A percentile compares a stretch with the other conserved stretches of the same genome.
Conservation (phyloP, 2,888 invertebrate species). For the Lasioglossum oenotherae region DNA sequence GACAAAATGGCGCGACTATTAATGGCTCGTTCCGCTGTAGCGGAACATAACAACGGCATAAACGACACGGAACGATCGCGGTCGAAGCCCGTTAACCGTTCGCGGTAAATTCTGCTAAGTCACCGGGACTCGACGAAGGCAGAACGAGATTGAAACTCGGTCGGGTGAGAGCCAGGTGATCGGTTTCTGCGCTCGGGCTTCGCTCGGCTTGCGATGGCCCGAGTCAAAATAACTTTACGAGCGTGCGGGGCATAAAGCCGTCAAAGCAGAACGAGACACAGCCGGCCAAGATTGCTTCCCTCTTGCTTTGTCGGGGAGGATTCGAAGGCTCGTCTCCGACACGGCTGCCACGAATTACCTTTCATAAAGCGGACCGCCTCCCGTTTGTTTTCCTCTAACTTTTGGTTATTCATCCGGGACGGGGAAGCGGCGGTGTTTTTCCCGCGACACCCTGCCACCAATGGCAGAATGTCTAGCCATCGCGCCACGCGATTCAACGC, state of each 20-base stretch:
- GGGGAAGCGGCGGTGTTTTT: not conserved
- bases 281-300: conserved; percentile 35
- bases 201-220: conserved; percentile 26
- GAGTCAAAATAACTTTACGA: conserved; percentile 67
- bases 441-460: conserved; percentile 5
- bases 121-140: not conserved
- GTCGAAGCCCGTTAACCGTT: not conserved
- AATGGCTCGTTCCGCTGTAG: not conserved
- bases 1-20: not conserved
- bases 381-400: conserved; percentile 34
- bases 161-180: conserved; percentile 5
- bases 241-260: conserved; percentile 14
- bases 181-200: conserved; percentile 4
- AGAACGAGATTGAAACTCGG: not conserved
- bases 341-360: conserved; percentile 60
- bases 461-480: not conserved
- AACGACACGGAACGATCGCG: not conserved
- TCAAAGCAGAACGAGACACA: conserved; percentile 10
- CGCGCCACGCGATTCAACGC: not conserved
- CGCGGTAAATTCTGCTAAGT: conserved; percentile 6
- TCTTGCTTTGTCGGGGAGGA: conserved; percentile 1
- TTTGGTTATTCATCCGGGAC: conserved; percentile 43
- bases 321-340: conserved; percentile 28
- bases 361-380: conserved; percentile 40
- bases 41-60: not conserved